Evolutionary conservation across 2,888 invertebrate species (phyloP), one percentile per base, ranked within the genome.

Genomic region (Colostygia pectinataria): DNA sequence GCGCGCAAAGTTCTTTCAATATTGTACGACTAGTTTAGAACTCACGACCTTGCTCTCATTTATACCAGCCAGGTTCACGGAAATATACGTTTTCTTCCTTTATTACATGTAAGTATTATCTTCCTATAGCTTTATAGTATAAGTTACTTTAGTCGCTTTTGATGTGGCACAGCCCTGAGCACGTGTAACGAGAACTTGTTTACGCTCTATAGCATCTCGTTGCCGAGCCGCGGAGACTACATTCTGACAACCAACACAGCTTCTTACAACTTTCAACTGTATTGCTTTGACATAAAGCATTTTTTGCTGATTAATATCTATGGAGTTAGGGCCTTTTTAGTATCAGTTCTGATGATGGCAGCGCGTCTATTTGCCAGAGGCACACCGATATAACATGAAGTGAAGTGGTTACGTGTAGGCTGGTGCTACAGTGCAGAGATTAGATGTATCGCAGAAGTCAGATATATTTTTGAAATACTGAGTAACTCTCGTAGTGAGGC

Each of bases 361-460:
- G 20, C 15, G 9, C 20, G 33, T 33, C 32, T 33, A 33, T 33
- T 33, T 33, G 33, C 18, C 33, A 18, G 20, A 20, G 32, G 33
- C 33, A 20, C 15, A 20, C 33, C 33, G 33, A 33, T 33, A 20
- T 33, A 33, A 33, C 33, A 20, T 18, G 10, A 33, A 18, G 33
- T 33, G 18, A 33, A 33, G 18, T 6, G n/a, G 31, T 18, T 20
- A 32, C 33, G 10, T 8, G 1, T 2, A 20, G 18, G 33, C 31
- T 15, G n/a, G 31, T n/a, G 8, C 8, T 14, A 7, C 29, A 31
- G 8, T 14, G 29, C 13, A 14, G 9, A 14, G 4, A 12, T 28
- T 28, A 12, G 4, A 28, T 3, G 20, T 20, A 20, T 6, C 20
- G 6, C 6, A 6, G 4, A 15, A 15, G 15, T 3, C 15, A 4